Conservation (phyloP, 2,888 invertebrate species). For the Agrotis exclamationis region DNA sequence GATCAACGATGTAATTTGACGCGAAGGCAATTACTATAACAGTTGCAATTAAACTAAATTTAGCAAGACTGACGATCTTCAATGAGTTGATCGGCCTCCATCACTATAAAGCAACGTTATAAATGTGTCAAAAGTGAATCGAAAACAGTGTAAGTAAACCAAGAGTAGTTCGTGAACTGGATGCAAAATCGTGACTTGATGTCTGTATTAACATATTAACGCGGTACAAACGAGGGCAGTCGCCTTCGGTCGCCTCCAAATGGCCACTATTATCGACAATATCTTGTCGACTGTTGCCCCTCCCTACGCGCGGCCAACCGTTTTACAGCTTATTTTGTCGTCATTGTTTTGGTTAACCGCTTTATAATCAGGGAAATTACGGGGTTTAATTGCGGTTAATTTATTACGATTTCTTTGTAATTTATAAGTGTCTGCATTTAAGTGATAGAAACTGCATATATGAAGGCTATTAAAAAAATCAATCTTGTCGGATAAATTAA, state of each 20-base stretch:
- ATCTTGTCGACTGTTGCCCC: slow-evolving; percentile 67
- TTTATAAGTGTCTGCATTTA: slow-evolving; percentile 6
- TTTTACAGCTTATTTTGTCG: slow-evolving; percentile 77
- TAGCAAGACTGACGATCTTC: slow-evolving; percentile 13
- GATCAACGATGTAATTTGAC: slow-evolving; percentile 26
- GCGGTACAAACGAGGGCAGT: slow-evolving; percentile 73
- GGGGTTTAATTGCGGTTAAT: slow-evolving; percentile 27
- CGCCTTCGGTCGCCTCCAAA: slow-evolving; percentile 66
- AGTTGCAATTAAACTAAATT: slow-evolving; percentile 33
- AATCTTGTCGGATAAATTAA: neutral
- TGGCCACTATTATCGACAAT: slow-evolving; percentile 69
- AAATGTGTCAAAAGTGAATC: slow-evolving; percentile 73
- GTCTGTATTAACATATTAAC: slow-evolving; percentile 80
- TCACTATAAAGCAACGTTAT: slow-evolving; percentile 46
- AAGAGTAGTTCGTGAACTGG: slow-evolving; percentile 68
- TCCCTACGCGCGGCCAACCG: slow-evolving; percentile 66
- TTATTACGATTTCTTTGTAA: slow-evolving; percentile 4
- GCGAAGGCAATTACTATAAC: slow-evolving; percentile 33
- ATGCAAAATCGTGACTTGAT: slow-evolving; percentile 68
- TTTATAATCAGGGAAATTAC: slow-evolving; percentile 58
- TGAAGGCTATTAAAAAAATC: neutral
- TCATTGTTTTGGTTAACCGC: slow-evolving; percentile 65
- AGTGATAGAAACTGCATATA: slow-evolving; percentile 4
- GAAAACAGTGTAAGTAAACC: slow-evolving; percentile 74
- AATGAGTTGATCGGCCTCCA: slow-evolving; percentile 45